Conservation (phyloP, 2,888 invertebrate species). For the Cordilura impudica region DNA sequence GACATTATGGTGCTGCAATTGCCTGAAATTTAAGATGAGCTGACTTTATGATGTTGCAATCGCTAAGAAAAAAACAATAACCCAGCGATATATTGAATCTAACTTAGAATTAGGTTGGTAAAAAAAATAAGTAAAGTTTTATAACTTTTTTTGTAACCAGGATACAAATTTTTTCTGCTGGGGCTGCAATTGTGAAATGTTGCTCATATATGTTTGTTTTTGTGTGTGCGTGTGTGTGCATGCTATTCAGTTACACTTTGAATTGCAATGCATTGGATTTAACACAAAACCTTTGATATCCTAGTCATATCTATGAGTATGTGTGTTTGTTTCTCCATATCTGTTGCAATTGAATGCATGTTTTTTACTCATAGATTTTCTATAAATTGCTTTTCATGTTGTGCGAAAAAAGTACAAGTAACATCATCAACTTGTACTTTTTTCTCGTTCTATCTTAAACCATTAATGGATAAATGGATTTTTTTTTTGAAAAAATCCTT, state of each 20-base stretch:
- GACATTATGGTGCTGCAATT: conserved; percentile 54
- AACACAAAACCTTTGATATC: background rate
- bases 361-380: conserved; percentile 58
- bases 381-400: conserved; percentile 53
- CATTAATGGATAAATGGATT: too few species aligned
- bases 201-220: too few species aligned
- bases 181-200: background rate
- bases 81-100: too few species aligned
- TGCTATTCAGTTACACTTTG: conserved; percentile 49
- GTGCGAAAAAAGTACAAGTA: conserved; percentile 47
- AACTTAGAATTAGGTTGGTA: too few species aligned
- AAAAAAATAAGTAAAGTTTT: too few species aligned
- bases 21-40: conserved; percentile 13
- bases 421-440: conserved; percentile 47
- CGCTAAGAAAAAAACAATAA: too few species aligned
- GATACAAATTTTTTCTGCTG: background rate
- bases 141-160: too few species aligned
- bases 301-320: background rate
- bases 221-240: background rate
- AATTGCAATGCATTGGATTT: conserved; percentile 53
- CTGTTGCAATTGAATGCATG: conserved; percentile 33
- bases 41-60: background rate
- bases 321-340: conserved; percentile 21
- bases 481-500: too few species aligned
- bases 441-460: conserved; percentile 19